phyloP scores from a whole-genome alignment of 2,113 vertebrate genomes.

The Pollimyrus isidori region DNA sequence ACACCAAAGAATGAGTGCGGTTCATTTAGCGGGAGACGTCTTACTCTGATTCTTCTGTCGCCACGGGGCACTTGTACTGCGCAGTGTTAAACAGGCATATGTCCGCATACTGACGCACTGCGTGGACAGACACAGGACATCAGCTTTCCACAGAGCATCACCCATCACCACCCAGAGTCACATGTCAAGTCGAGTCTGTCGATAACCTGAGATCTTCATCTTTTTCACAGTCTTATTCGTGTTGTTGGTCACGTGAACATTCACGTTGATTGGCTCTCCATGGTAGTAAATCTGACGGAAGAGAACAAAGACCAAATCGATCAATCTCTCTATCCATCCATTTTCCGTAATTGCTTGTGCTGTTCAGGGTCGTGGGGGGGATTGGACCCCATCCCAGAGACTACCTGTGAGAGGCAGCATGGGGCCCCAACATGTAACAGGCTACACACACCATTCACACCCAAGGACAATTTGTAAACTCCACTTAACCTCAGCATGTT shows the following conservation, averaged over 20 bases:
- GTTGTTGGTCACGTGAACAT: slow-evolving; percentile 96
- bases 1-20: background rate
- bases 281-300: slow-evolving; percentile 86
- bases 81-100: slow-evolving; percentile 98
- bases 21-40: slow-evolving; percentile 34
- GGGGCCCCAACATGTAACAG: background rate
- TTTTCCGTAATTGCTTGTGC: background rate
- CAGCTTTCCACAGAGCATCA: background rate
- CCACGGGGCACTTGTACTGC: slow-evolving; percentile 94
- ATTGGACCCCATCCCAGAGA: background rate
- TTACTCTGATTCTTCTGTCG: slow-evolving; percentile 88
- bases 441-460: background rate
- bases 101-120: slow-evolving; percentile 91
- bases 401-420: background rate
- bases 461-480: background rate
- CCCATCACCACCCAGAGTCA: background rate
- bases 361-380: background rate
- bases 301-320: background rate
- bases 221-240: slow-evolving; percentile 97
- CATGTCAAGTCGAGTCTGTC: background rate
- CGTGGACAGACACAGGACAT: slow-evolving; percentile 1
- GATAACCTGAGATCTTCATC: slow-evolving; percentile 84
- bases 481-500: background rate
- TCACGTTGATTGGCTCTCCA: slow-evolving; percentile 89
- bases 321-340: background rate